phyloP scores from a whole-genome alignment of 64 coral and sea anemone genomes.

The Montipora capricornis region DNA sequence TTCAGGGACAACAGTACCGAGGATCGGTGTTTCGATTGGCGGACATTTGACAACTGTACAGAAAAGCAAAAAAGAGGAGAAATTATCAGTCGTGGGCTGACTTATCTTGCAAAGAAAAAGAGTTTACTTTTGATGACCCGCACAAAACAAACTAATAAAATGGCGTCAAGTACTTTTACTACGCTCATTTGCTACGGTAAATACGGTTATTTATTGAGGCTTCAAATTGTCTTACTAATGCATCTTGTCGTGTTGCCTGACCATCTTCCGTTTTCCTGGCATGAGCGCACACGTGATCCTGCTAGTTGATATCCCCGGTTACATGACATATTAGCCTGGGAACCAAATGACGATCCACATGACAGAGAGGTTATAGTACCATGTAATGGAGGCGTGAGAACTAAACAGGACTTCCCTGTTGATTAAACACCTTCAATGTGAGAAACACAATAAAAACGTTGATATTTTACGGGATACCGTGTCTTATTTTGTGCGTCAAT shows the following conservation, averaged over 20 bases:
- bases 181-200: too few relatives aligned
- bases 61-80: not conserved
- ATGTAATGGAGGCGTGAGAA: slow-evolving; percentile 6
- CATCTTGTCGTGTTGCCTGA: slow-evolving; percentile 67
- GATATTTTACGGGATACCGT: too few relatives aligned
- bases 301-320: slow-evolving; percentile 27
- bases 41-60: slow-evolving; percentile 35
- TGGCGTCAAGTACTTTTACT: too few relatives aligned
- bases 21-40: not conserved
- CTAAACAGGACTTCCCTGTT: slow-evolving; percentile 27
- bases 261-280: slow-evolving; percentile 64
- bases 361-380: slow-evolving; percentile 52
- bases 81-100: too few relatives aligned
- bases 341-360: slow-evolving; percentile 56
- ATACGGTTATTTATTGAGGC: too few relatives aligned
- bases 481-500: too few relatives aligned
- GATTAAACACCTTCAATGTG: not conserved
- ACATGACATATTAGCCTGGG: slow-evolving; percentile 52
- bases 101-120: too few relatives aligned
- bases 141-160: not conserved
- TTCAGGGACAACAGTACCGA: not conserved
- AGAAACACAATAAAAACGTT: not conserved
- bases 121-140: too few relatives aligned
- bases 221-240: slow-evolving; percentile 32
- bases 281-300: slow-evolving; percentile 57